Evolutionary conservation across 2,113 vertebrate genomes (phyloP).

Genomic region (Panthera tigris): DNA sequence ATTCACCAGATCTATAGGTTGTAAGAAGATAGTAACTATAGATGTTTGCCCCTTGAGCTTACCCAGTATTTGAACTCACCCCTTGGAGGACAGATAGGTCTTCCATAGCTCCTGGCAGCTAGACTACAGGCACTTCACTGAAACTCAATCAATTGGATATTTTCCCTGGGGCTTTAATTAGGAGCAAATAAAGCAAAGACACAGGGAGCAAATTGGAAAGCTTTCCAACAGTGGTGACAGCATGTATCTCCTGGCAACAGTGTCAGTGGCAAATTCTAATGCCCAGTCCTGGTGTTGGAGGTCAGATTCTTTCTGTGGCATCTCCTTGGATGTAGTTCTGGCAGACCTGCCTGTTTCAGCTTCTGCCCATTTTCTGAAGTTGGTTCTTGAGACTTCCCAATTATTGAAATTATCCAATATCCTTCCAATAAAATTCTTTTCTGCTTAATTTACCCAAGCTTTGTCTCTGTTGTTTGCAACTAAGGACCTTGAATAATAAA

Average conservation of each 20-base stretch:
- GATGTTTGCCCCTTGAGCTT: not conserved
- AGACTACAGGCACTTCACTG: not conserved
- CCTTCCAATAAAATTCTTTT: conserved; percentile 50
- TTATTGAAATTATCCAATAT: conserved; percentile 26
- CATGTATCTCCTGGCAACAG: not conserved
- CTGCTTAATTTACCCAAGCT: conserved; percentile 1
- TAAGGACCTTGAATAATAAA: conserved; percentile 31
- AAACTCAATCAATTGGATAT: not conserved
- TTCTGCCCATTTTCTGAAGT: not conserved
- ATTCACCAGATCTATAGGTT: not conserved
- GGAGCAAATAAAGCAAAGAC: conserved; percentile 51
- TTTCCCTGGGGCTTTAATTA: conserved; percentile 26
- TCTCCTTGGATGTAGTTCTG: not conserved
- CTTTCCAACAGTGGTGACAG: not conserved
- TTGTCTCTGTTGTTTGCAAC: conserved; percentile 50
- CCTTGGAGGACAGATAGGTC: not conserved
- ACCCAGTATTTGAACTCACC: not conserved
- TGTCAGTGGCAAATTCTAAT: not conserved
- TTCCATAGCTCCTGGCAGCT: not conserved
- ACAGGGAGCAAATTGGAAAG: not conserved
- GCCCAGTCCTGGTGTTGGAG: not conserved
- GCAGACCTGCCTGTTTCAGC: not conserved
- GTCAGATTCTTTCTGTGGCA: not conserved
- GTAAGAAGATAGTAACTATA: not conserved
- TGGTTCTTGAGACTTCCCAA: not conserved